Evolutionary conservation across 2,113 vertebrate species (phyloP).

Genomic region (Colaptes auratus): DNA sequence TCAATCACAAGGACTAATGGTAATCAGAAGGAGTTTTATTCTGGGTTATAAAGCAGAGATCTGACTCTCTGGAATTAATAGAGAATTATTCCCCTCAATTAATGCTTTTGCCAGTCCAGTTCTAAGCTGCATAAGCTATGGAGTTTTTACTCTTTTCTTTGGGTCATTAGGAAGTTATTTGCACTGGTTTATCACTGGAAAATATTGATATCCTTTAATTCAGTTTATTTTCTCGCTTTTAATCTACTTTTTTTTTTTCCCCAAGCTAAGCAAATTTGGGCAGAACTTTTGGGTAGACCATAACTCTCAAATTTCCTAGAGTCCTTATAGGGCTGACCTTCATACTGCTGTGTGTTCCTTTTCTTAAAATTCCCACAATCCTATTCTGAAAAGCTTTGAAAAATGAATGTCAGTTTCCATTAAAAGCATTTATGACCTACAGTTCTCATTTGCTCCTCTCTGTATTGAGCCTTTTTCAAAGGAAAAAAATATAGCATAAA

Average conservation of each 20-base stretch:
- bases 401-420: not conserved
- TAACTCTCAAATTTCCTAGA: not conserved
- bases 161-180: not conserved
- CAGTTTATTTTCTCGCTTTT: not conserved
- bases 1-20: not conserved
- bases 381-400: not conserved
- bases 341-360: not conserved
- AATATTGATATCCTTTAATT: not conserved
- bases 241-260: not conserved
- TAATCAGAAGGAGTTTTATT: not conserved
- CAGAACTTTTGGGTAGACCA: not conserved
- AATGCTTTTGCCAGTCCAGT: not conserved
- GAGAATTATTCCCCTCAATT: not conserved
- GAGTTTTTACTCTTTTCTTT: not conserved
- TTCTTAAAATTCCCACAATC: not conserved
- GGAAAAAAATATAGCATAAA: not conserved
- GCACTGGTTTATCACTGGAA: not conserved
- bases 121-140: not conserved
- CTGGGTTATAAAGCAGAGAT: not conserved
- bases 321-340: not conserved
- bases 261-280: not conserved
- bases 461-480: slow-evolving; percentile 2
- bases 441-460: not conserved
- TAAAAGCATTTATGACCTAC: slow-evolving; percentile 10
- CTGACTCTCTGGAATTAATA: not conserved